Conservation (phyloP, 2,113 vertebrate species). For the Rhinoderma darwinii region DNA sequence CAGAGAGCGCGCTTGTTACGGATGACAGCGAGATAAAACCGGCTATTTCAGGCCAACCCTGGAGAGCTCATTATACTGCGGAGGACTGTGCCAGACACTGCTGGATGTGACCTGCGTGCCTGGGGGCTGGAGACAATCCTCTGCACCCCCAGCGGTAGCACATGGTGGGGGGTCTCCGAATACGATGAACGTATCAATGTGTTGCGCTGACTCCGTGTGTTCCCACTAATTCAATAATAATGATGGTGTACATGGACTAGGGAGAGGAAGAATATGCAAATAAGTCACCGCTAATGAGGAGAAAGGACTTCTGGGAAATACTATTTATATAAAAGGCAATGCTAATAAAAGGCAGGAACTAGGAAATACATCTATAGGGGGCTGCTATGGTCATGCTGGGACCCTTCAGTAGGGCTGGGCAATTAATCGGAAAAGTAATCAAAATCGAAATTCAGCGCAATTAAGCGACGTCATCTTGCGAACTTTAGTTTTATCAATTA, state of each 20-base stretch:
- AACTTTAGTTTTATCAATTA: no score
- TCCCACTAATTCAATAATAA: no score
- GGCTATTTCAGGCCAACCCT: slow-evolving; percentile 21
- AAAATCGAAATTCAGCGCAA: no score
- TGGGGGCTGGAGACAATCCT: background rate
- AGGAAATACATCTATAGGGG: no score
- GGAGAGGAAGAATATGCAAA: background rate
- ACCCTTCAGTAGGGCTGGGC: no score
- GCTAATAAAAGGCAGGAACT: no score
- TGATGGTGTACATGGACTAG: no score
- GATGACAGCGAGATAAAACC: background rate
- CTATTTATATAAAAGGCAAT: background rate
- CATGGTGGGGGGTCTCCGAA: background rate
- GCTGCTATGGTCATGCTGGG: no score
- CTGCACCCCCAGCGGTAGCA: background rate
- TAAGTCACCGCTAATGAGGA: background rate
- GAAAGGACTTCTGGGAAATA: background rate
- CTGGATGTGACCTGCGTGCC: slow-evolving; percentile 6
- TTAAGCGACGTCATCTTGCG: no score
- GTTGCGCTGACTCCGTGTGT: no score
- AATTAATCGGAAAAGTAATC: no score
- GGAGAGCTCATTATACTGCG: slow-evolving; percentile 2
- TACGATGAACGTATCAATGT: background rate
- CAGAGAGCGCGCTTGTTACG: background rate
- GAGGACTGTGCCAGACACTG: background rate